Percentiles rank a stretch among this genome's conserved stretches.
Evolutionary conservation across 23 tunicate genomes (phyloP).

Genomic region (Halocynthia aurantium): DNA sequence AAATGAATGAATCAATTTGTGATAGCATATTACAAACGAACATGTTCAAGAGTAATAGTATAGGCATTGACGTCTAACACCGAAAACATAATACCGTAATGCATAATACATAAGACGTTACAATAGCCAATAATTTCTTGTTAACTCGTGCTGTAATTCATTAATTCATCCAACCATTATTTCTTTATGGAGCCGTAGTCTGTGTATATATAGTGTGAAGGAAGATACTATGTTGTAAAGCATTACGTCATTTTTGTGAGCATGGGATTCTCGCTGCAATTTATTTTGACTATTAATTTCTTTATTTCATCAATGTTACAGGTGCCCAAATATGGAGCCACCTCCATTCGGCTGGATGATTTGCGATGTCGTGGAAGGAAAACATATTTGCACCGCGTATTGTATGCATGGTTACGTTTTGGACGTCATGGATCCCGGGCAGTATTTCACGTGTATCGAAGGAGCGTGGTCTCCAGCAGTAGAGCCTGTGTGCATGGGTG

Average conservation of each 20-base stretch:
- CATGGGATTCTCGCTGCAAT: not conserved
- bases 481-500: conserved; percentile 64
- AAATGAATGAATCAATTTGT: too few relatives aligned
- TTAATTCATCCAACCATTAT: too few relatives aligned
- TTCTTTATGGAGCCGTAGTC: too few relatives aligned
- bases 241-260: not conserved
- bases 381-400: conserved; percentile 81
- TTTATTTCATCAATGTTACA: conserved; percentile 2
- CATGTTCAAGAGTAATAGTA: too few relatives aligned
- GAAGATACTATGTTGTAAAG: not conserved
- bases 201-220: too few relatives aligned
- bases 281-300: not conserved
- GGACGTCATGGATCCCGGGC: conserved; percentile 37
- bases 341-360: conserved; percentile 83
- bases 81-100: too few relatives aligned
- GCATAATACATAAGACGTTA: too few relatives aligned
- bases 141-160: too few relatives aligned
- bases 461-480: conserved; percentile 61
- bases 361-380: conserved; percentile 65
- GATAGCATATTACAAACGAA: too few relatives aligned
- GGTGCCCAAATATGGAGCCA: conserved; percentile 90
- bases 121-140: too few relatives aligned
- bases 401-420: conserved; percentile 69
- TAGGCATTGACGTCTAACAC: too few relatives aligned
- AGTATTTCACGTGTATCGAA: conserved; percentile 65